A percentile compares a stretch with the other conserved stretches of the same genome.
Evolutionary conservation across 2,888 invertebrate species (phyloP).

Genomic region (Conus canariensis): DNA sequence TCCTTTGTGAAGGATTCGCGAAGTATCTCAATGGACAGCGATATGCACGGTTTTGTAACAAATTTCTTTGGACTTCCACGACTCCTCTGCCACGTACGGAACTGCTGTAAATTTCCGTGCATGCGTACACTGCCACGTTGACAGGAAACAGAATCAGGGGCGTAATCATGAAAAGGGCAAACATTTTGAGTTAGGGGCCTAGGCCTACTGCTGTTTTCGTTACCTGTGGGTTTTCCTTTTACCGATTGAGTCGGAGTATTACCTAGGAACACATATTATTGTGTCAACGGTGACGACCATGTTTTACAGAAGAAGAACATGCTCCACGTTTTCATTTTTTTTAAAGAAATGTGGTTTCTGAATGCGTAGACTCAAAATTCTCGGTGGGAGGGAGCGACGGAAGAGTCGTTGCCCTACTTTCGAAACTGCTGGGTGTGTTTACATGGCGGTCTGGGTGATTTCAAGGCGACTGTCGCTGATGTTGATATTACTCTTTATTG

Average conservation of each 20-base stretch:
- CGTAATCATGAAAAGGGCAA: neutral
- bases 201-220: too few species aligned
- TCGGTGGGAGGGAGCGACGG: too few species aligned
- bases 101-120: constrained; percentile 63
- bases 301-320: too few species aligned
- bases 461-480: neutral
- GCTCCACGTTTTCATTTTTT: too few species aligned
- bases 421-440: constrained; percentile 24
- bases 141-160: constrained; percentile 49
- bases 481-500: neutral
- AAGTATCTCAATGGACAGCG: neutral
- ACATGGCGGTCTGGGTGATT: neutral
- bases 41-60: neutral
- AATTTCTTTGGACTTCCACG: constrained; percentile 45
- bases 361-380: too few species aligned
- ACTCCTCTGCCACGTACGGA: constrained; percentile 73
- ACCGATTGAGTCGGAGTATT: too few species aligned
- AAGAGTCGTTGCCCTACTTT: constrained; percentile 7
- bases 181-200: neutral
- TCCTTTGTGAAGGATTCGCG: neutral
- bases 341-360: too few species aligned
- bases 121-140: constrained; percentile 76
- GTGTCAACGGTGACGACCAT: too few species aligned
- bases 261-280: too few species aligned
- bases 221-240: too few species aligned